phyloP scores from a whole-genome alignment of 2,888 invertebrate species.

The Clitarchus hookeri region DNA sequence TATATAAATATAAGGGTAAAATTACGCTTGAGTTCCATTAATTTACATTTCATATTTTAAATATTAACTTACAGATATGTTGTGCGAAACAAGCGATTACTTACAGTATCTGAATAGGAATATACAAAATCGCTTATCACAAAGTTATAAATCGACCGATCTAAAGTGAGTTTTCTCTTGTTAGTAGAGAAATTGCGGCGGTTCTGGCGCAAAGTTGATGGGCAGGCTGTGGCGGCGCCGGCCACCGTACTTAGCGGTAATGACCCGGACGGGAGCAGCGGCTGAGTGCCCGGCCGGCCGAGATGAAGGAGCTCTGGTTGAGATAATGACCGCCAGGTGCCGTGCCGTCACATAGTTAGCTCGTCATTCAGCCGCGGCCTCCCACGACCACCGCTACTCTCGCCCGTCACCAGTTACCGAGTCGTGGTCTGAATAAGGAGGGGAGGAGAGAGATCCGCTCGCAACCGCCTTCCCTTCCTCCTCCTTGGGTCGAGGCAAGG shows the following conservation, averaged over 20 bases:
- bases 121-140: too few relatives aligned
- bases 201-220: not conserved
- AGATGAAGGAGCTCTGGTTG: not conserved
- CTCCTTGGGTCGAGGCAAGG: too few relatives aligned
- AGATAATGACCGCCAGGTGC: constrained; percentile 14
- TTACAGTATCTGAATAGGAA: too few relatives aligned
- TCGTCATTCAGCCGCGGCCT: not conserved
- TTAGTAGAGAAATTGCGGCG: not conserved
- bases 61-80: too few relatives aligned
- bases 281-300: not conserved
- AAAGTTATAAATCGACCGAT: too few relatives aligned
- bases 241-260: not conserved
- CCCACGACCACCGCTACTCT: not conserved
- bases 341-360: not conserved
- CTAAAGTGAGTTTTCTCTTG: not conserved
- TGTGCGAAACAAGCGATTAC: too few relatives aligned
- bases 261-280: not conserved
- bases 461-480: too few relatives aligned
- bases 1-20: too few relatives aligned
- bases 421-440: not conserved
- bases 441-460: not conserved
- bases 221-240: not conserved
- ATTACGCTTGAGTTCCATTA: too few relatives aligned
- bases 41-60: too few relatives aligned
- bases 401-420: too few relatives aligned